phyloP scores from a whole-genome alignment of 2,888 invertebrate species.

The Phlogophora meticulosa region DNA sequence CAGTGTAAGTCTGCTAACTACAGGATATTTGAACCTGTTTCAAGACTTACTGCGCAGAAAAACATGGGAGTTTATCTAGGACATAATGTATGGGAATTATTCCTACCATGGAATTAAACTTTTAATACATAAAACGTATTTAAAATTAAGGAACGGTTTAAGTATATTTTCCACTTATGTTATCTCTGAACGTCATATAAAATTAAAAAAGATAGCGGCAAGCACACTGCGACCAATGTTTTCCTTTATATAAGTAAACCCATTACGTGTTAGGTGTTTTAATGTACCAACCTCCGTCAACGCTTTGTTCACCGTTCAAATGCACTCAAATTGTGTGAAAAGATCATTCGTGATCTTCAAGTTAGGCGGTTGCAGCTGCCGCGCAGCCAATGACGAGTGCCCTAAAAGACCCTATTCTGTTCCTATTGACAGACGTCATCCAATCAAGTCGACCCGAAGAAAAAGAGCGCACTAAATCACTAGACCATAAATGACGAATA shows the following conservation, averaged over 20 bases:
- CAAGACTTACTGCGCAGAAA: slow-evolving; percentile 33
- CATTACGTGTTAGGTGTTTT: slow-evolving; percentile 60
- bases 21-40: slow-evolving; percentile 53
- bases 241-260: slow-evolving; percentile 58
- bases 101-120: slow-evolving; percentile 20
- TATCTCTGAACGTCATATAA: slow-evolving; percentile 65
- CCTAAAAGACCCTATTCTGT: slow-evolving; percentile 23
- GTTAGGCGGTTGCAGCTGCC: slow-evolving; percentile 39
- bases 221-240: slow-evolving; percentile 55
- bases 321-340: slow-evolving; percentile 56
- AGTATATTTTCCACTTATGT: slow-evolving; percentile 56
- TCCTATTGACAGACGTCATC: slow-evolving; percentile 4
- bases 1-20: slow-evolving; percentile 24
- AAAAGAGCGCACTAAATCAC: slow-evolving; percentile 73
- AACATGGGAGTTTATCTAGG: slow-evolving; percentile 48
- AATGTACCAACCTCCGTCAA: slow-evolving; percentile 39
- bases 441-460: slow-evolving; percentile 37
- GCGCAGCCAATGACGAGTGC: slow-evolving; percentile 25
- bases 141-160: slow-evolving; percentile 57
- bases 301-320: slow-evolving; percentile 38
- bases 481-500: slow-evolving; percentile 82
- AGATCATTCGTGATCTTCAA: slow-evolving; percentile 47
- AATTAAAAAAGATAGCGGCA: slow-evolving; percentile 67
- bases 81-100: slow-evolving; percentile 53
- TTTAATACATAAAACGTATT: slow-evolving; percentile 33